Percentiles rank a stretch among this genome's conserved stretches.
These are phyloP conservation scores for Labeo rohita DNA, from an alignment of 2,113 vertebrate genomes.

Conservation along the genomic window DNA sequence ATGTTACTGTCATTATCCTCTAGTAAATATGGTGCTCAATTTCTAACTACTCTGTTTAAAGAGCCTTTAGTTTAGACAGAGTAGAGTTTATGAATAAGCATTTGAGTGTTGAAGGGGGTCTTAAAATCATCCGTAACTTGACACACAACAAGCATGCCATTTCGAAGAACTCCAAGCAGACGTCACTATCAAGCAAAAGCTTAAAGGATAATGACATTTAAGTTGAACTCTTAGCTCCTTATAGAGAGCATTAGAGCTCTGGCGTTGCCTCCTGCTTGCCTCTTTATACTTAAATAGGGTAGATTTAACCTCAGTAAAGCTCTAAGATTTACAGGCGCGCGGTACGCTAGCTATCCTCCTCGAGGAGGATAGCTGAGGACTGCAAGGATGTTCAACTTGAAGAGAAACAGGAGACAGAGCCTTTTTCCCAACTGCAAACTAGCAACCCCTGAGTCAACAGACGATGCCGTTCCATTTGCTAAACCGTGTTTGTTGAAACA, in stretches of 20 bases:
- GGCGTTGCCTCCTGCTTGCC: constrained; percentile 64
- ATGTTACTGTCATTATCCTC: neutral
- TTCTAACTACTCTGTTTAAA: neutral
- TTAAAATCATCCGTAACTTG: neutral
- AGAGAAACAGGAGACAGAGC: constrained; percentile 72
- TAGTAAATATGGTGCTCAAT: neutral
- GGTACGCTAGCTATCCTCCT: constrained; percentile 8
- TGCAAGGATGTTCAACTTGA: constrained; percentile 41
- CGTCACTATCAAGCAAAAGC: constrained; percentile 71
- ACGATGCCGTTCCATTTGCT: constrained; percentile 60
- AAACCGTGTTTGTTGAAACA: constrained; percentile 72
- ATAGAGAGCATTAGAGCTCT: constrained; percentile 84
- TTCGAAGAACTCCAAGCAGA: neutral
- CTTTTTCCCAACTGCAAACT: constrained; percentile 78
- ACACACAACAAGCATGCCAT: neutral
- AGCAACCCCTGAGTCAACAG: constrained; percentile 57
- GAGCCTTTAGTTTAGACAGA: neutral
- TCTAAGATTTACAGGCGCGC: neutral
- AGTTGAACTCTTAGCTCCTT: constrained; percentile 83
- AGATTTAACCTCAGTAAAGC: neutral
- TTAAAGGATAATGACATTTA: constrained; percentile 86
- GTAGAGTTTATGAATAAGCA: neutral
- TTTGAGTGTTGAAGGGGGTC: neutral
- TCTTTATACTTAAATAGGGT: constrained; percentile 20
- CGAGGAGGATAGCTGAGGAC: neutral